Evolutionary conservation across 2,113 vertebrate species (phyloP), one percentile per base, ranked within the genome.

Genomic region (Ramphastos sulfuratus): DNA sequence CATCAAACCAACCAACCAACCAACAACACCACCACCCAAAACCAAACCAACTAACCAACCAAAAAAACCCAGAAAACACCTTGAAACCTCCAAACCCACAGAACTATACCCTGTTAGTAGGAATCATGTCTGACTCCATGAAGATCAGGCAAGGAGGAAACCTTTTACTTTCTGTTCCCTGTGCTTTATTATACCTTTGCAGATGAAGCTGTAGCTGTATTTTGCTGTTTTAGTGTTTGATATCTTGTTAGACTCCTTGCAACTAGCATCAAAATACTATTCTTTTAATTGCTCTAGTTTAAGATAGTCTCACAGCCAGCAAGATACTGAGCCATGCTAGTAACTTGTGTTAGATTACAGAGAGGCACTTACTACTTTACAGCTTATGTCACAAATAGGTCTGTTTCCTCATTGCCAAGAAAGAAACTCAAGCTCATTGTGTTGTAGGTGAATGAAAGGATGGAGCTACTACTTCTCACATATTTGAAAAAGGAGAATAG

Each of bases 401-500:
- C 82, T 70, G 12, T 20, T 76, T 87, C 52, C 44, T 89, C 1
- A 0, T 27, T 63, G 82, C 87, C 89, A 89, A 82, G 71, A 84
- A 89, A 79, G 84, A 94, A 94, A 91, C 76, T 85, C 74, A 89
- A 93, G 55, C 12, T 61, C 8, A 2, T 46, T 1, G 5, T 37
- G 44, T 50, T 16, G 27, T 44, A 20, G 10, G 24, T 77, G 46
- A 90, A 18, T 60, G 65, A 83, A 85, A 81, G 46, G 35, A 35
- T 66, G 50, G 55, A 92, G 58, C 25, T 69, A 16, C 31, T 54
- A 44, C 15, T 12, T 82, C 55, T 87, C 39, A 70, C 39, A 6
- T 69, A 70, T 89, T 89, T 69, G 67, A 42, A 85, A 95, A 87
- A n/a, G 42, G 54, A 86, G 75, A 76, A 82, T 63, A 78, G 31